Percentiles rank a stretch among this genome's conserved stretches.
These are phyloP conservation scores for Gonioctena quinquepunctata DNA, from an alignment of 1,140 invertebrate genomes.

Conservation along the genomic window DNA sequence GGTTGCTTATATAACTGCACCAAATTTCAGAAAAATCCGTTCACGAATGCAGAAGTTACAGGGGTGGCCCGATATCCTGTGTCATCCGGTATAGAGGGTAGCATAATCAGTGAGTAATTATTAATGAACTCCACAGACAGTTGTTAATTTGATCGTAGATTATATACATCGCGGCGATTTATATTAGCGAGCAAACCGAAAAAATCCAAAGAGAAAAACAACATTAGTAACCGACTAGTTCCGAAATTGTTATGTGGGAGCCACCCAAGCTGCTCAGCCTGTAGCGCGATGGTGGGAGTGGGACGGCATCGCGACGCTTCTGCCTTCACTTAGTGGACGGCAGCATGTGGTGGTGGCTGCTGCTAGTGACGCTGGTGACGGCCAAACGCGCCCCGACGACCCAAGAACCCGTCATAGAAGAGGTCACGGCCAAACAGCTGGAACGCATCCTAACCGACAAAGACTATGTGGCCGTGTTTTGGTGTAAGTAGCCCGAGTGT, in stretches of 20 bases:
- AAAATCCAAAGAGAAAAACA: neutral
- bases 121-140: neutral
- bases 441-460: constrained; percentile 85
- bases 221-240: neutral
- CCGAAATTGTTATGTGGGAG: neutral
- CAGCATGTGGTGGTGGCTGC: constrained; percentile 62
- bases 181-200: neutral
- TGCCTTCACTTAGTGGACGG: constrained; percentile 23
- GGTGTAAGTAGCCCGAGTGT: constrained; percentile 78
- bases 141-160: neutral
- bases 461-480: constrained; percentile 92
- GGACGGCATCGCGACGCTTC: constrained; percentile 10
- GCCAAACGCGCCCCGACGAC: constrained; percentile 54
- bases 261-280: neutral
- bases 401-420: constrained; percentile 82
- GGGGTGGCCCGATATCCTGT: no score
- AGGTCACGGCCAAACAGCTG: constrained; percentile 88
- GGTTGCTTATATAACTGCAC: no score
- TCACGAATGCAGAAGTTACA: no score
- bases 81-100: no score
- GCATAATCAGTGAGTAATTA: neutral
- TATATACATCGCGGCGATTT: neutral
- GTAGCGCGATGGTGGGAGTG: constrained; percentile 9
- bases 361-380: constrained; percentile 59
- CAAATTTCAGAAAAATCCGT: no score